Evolutionary conservation across 2,888 invertebrate genomes (phyloP).

Genomic region (Merodon equestris): DNA sequence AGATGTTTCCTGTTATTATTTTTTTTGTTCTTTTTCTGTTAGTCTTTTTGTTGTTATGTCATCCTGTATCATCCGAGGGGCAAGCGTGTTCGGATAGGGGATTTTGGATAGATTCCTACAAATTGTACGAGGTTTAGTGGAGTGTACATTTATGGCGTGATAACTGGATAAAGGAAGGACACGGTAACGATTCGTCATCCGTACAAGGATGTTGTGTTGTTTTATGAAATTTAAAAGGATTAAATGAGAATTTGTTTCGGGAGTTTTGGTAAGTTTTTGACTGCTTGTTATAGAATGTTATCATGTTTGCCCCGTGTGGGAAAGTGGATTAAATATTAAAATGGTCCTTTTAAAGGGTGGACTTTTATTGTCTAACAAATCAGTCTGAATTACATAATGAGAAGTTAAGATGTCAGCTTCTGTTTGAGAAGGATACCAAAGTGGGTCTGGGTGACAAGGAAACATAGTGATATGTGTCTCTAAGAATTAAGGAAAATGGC

Average conservation of each 20-base stretch:
- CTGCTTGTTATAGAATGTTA: too few relatives aligned
- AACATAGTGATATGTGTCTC: too few relatives aligned
- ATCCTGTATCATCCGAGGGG: constrained; percentile 28
- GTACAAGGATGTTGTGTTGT: constrained; percentile 22
- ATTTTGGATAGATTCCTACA: constrained; percentile 46
- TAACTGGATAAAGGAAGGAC: constrained; percentile 35
- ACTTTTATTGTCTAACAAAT: too few relatives aligned
- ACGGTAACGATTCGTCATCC: neutral
- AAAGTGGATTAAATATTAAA: constrained; percentile 10
- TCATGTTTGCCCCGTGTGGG: neutral
- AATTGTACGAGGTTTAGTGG: constrained; percentile 45
- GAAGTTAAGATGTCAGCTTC: too few relatives aligned
- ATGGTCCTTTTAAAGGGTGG: neutral
- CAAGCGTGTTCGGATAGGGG: too few relatives aligned
- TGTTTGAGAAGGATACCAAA: too few relatives aligned
- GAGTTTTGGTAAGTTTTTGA: neutral
- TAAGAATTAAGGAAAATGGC: too few relatives aligned
- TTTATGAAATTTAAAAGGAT: constrained; percentile 39
- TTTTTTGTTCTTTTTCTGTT: neutral
- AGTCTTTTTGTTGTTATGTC: constrained; percentile 41
- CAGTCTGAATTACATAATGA: too few relatives aligned
- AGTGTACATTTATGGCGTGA: constrained; percentile 52
- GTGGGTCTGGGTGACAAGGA: too few relatives aligned
- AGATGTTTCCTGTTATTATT: too few relatives aligned
- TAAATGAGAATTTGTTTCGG: constrained; percentile 30